Base-by-base conservation (phyloP, 2,888 invertebrate genomes). In the Diplazon laetatorius region DNA sequence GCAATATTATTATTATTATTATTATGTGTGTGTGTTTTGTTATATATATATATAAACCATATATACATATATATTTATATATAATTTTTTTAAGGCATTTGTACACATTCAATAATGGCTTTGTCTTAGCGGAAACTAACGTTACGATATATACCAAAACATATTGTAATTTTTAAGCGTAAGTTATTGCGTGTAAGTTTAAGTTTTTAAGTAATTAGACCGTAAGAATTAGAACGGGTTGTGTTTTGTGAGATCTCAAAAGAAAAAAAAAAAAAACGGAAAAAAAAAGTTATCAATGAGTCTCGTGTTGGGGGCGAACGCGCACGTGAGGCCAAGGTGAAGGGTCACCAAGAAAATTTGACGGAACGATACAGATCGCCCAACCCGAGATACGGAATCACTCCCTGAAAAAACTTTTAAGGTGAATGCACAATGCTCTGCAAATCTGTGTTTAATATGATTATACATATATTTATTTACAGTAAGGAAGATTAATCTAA, bases 361-460 rank as follows among this genome's bases (percentile, higher is more conserved):
- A 86, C 85, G 83, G 89, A 89, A 88, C n/a, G 88, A 87, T 84
- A 87, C 87, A 86, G 88, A 88, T 87, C 89, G 87, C 85, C 88
- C 87, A n/a, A n/a, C n/a, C n/a, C n/a, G n/a, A 79, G 86, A 87
- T 86, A n/a, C 81, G 88, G 88, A 89, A 87, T n/a, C 88, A 87
- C 89, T 88, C 90, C 88, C 87, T 88, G 89, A 88, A 85, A n/a
- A n/a, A n/a, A n/a, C n/a, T 88, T 86, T 88, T 86, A 89, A 91
- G 91, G 91, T 91, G 91, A 91, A 91, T 91, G 89, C 90, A 91
- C 88, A 90, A 90, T 90, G 91, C 89, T 90, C 91, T 88, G 91
- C 89, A 91, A 90, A 90, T 90, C 89, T 89, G 90, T 91, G 89
- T 90, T 90, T 87, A 89, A 88, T 86, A 88, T 83, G n/a, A n/a